These are phyloP conservation scores for Aspiorhynchus laticeps DNA, from an alignment of 2,113 vertebrate genomes.

Conservation along the genomic window DNA sequence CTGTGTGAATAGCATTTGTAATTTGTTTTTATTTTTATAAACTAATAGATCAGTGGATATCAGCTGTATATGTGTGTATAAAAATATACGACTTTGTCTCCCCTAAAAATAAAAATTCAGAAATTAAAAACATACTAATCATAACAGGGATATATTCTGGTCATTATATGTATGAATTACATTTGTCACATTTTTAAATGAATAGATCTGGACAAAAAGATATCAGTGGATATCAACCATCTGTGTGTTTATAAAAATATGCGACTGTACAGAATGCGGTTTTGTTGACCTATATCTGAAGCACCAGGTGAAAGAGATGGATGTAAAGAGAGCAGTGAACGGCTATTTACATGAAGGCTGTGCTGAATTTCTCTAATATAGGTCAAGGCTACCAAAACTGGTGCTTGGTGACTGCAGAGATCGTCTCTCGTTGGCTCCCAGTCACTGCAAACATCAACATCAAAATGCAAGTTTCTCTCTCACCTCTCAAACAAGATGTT, in stretches of 20 bases:
- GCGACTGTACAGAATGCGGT: neutral
- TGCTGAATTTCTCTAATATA: neutral
- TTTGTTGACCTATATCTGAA: slow-evolving; percentile 26
- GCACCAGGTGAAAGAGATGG: slow-evolving; percentile 15
- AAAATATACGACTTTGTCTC: neutral
- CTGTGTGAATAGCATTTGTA: no score
- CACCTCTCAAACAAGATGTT: slow-evolving; percentile 14
- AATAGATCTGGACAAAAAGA: neutral
- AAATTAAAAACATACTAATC: neutral
- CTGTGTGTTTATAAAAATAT: neutral
- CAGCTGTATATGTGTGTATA: no score
- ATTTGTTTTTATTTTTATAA: no score
- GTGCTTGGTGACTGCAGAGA: slow-evolving; percentile 12
- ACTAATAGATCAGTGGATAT: no score
- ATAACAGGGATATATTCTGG: neutral
- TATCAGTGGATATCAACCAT: neutral
- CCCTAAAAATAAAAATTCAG: neutral
- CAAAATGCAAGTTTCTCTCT: slow-evolving; percentile 17
- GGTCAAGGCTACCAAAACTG: slow-evolving; percentile 16
- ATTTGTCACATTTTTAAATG: neutral
- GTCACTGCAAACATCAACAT: neutral
- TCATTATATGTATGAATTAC: neutral
- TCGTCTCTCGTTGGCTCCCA: neutral
- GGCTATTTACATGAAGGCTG: slow-evolving; percentile 28
- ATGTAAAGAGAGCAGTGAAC: slow-evolving; percentile 14